Conservation (phyloP, 2,888 invertebrate species). For the Geophilus truncorum region DNA sequence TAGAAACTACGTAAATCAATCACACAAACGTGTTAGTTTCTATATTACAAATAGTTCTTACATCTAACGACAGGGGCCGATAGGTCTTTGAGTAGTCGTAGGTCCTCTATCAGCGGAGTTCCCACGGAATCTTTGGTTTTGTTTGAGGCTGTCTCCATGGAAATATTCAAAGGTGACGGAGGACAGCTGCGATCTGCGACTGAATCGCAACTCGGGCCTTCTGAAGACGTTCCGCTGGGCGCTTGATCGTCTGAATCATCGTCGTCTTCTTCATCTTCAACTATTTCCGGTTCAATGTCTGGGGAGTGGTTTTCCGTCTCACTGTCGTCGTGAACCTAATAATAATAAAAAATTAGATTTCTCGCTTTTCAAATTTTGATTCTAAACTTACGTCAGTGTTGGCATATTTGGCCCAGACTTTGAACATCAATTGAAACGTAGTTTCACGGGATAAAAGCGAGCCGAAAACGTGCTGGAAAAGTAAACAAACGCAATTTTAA, state of each 20-base stretch:
- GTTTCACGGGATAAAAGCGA: conserved; percentile 83
- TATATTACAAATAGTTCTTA: too few species aligned
- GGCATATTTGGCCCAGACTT: conserved; percentile 61
- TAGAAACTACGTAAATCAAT: too few species aligned
- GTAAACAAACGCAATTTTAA: too few species aligned
- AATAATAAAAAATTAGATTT: too few species aligned
- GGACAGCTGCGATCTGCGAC: conserved; percentile 22
- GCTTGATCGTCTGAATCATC: conserved; percentile 20
- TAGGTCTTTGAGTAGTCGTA: neutral
- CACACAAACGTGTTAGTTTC: too few species aligned
- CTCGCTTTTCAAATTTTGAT: too few species aligned
- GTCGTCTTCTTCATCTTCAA: conserved; percentile 29
- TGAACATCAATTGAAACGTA: conserved; percentile 79
- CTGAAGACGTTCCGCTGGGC: neutral
- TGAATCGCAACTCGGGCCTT: conserved; percentile 2
- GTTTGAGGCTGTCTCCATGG: neutral
- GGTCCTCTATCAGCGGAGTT: neutral
- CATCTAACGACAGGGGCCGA: neutral
- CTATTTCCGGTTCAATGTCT: neutral
- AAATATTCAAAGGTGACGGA: neutral
- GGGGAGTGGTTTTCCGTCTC: conserved; percentile 8
- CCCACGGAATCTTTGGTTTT: neutral
- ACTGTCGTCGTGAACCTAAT: conserved; percentile 28
- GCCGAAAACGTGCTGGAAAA: conserved; percentile 68
- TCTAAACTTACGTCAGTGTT: neutral